Evolutionary conservation across 2,888 invertebrate genomes (phyloP), one percentile per base, ranked within the genome.

Genomic region (Aphodius sticticus): DNA sequence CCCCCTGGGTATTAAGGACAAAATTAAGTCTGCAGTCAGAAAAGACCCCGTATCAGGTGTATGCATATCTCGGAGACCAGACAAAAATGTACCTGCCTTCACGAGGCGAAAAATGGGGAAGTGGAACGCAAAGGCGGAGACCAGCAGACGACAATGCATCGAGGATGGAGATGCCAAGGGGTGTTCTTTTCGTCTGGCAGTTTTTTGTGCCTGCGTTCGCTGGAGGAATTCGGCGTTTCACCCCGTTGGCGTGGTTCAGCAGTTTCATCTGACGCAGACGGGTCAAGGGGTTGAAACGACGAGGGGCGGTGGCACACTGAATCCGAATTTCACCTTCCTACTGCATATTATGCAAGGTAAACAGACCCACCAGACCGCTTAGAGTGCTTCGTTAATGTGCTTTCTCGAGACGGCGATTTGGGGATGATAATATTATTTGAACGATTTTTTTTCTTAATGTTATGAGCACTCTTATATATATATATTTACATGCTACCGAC

Each of bases 141-240:
- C 53, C 53, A 53, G 12, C 53, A 53, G 53, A 53, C 53, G 53
- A 53, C 53, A 53, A 53, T 53, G 53, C 53, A 53, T 1, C 2
- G 53, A 12, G 53, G 53, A 12, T 5, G 53, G 53, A 53, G 53
- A 53, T 53, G 53, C 53, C 53, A 26, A 26, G 53, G 53, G 53
- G 53, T 53, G 53, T 53, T 53, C 53, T 26, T 77, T 80, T 80
- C 80, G 80, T 80, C 80, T 80, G 77, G 80, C 80, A 77, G 80
- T 80, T 80, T 80, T 80, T 80, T 80, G 80, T 80, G 77, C 69
- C 70, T 53, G 53, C 53, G 74, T 38, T 53, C 53, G 53, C 53
- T 53, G 53, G 75, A 69, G 76, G 80, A 80, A 80, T 80, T 80
- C 80, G 75, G 80, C 80, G 80, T 77, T 80, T 80, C 77, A 80